Base-by-base conservation (phyloP, 2,888 invertebrate species). In the Ennomos fuscantarius region DNA sequence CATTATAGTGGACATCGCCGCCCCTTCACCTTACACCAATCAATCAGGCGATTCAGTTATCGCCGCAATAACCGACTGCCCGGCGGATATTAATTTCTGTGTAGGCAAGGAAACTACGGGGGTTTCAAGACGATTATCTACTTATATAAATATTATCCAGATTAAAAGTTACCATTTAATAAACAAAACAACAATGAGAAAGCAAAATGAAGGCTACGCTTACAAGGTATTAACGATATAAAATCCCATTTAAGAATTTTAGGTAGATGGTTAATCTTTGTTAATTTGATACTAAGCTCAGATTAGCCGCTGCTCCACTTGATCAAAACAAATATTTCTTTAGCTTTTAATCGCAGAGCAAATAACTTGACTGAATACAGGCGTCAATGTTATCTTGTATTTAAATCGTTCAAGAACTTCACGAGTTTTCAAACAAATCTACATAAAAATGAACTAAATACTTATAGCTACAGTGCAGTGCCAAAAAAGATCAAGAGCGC, bases 21-120 rank as follows among this genome's bases (percentile, higher is more conserved):
- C 51, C 60, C 54, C 46, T 58, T 60, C 55, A 62, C 57, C 65
- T 57, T 50, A 56, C 60, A 52, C 45, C 69, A 69, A 81, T 81
- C 73, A 79, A 78, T 79, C 78, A 75, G 60, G 40, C 65, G 66
- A 77, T 74, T 70, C 70, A 66, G 68, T 71, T 65, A 72, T 62
- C 63, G 63, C 40, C 55, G 60, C 58, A 53, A 61, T 51, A 55
- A 47, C 37, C 34, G 37, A 55, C 37, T 58, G 57, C 52, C 47
- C 45, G 36, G 11, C 53, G 53, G 55, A 68, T 58, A 62, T 63
- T 56, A 53, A 47, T 55, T 59, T 56, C 53, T 35, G 34, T 54
- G 42, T 41, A 24, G 36, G 37, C 41, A 6, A 5, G 24, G 24
- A 6, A 24, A 24, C 24, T 24, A 24, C 24, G 2, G 3, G 24